Base-by-base conservation (phyloP, 2,888 invertebrate species). In the Lasioglossum zephyrum region DNA sequence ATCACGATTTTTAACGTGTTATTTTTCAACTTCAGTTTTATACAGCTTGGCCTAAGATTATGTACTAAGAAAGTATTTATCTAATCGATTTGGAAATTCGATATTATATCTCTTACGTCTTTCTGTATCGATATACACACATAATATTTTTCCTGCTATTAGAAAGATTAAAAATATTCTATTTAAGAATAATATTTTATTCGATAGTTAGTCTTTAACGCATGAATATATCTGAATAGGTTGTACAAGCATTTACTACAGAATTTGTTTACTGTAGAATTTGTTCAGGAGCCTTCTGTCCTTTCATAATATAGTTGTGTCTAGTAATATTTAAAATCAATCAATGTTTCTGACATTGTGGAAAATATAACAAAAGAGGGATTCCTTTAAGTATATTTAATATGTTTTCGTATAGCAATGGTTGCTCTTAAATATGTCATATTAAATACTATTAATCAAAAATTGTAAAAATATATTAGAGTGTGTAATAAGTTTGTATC, bases 41-140 rank as follows among this genome's bases (percentile, higher is more conserved):
- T 36, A 22, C 1, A 36, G 36, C 18, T 66, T 36, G 36, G 3
- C 66, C 66, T 66, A 66, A 36, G 66, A 39, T 36, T 39, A 49
- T 49, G 49, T 49, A 22, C 66, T 8, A 18, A 22, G 36, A 66
- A 39, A 66, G 8, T 39, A 66, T 66, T 66, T 66, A 66, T 66
- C 66, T 66, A 66, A 66, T 66, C 66, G 22, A 66, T 66, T 22
- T 36, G 36, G 66, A 66, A 66, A 36, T 36, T 66, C 3, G 66
- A 66, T 66, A 66, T 36, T 66, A 39, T 66, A 66, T 66, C 66
- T 66, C 36, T 36, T 39, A 66, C 66, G 66, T 39, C 66, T 66
- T 66, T 66, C 36, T 22, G 9, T 36, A 66, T 66, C 66, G 16
- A 9, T 9, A 66, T 8, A 36, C 22, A 16, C n/a, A 6, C 8